A percentile compares a stretch with the other conserved stretches of the same genome.
phyloP scores from a whole-genome alignment of 2,888 invertebrate species.

The Drosophila suboccidentalis region DNA sequence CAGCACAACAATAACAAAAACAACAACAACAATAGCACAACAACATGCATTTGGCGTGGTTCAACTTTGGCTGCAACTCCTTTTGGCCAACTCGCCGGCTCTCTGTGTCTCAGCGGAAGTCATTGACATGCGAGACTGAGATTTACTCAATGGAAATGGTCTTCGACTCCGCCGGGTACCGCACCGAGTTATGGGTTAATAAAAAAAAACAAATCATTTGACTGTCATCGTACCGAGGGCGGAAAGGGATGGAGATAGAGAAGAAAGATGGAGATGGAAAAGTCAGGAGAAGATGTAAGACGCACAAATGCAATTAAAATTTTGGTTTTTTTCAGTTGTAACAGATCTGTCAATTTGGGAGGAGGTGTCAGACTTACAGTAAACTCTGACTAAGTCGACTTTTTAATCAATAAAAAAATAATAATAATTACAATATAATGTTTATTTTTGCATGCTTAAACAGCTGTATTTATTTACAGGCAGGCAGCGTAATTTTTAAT shows the following conservation, averaged over 20 bases:
- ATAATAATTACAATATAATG: too few species aligned
- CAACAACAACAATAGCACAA: too few species aligned
- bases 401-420: neutral
- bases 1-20: too few species aligned
- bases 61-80: conserved; percentile 37
- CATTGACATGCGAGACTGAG: conserved; percentile 44
- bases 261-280: conserved; percentile 1
- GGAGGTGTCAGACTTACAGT: neutral
- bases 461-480: too few species aligned
- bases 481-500: neutral
- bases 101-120: conserved; percentile 26
- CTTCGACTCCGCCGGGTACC: neutral
- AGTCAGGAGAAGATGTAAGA: conserved; percentile 2
- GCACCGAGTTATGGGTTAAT: conserved; percentile 14
- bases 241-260: neutral
- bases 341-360: neutral
- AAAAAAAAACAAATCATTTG: conserved; percentile 26
- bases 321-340: conserved; percentile 4
- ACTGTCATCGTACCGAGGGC: conserved; percentile 14
- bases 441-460: too few species aligned
- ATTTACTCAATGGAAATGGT: conserved; percentile 34
- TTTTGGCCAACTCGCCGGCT: neutral
- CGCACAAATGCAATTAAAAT: conserved; percentile 4
- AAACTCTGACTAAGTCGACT: neutral
- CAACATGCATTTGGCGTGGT: conserved; percentile 47